Conservation (phyloP, 2,888 invertebrate species). For the Temnothorax unifasciatus region DNA sequence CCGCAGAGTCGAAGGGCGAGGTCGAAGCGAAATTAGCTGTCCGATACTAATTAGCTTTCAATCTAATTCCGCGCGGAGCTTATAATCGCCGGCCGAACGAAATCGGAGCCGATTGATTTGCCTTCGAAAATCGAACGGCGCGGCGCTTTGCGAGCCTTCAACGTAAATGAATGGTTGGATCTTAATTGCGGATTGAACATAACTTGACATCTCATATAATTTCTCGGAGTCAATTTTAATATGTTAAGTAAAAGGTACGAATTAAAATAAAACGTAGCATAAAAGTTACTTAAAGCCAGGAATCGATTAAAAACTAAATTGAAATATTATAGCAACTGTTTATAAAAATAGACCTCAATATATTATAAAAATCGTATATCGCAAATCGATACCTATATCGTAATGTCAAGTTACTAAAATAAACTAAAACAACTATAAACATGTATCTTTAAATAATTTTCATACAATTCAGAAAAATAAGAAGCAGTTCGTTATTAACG, state of each 20-base stretch:
- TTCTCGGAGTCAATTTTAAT: constrained; percentile 11
- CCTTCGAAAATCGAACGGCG: constrained; percentile 55
- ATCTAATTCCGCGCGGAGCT: constrained; percentile 69
- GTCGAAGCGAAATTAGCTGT: constrained; percentile 76
- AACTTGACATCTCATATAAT: constrained; percentile 29
- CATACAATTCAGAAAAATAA: not conserved
- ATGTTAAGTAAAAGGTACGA: not conserved
- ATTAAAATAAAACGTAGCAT: constrained; percentile 6
- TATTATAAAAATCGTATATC: not conserved
- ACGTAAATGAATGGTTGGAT: constrained; percentile 37
- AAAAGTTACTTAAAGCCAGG: not conserved
- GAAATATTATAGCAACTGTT: not conserved
- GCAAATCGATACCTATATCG: not conserved
- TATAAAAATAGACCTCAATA: not conserved
- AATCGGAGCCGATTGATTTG: constrained; percentile 58
- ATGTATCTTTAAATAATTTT: not conserved
- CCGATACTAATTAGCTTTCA: constrained; percentile 77
- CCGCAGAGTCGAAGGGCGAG: constrained; percentile 61
- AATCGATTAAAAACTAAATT: not conserved
- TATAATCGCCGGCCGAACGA: constrained; percentile 47
- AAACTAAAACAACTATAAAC: not conserved
- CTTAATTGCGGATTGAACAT: constrained; percentile 40
- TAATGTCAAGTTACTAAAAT: not conserved
- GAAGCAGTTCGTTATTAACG: not conserved
- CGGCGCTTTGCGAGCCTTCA: constrained; percentile 8